Evolutionary conservation across 1,140 invertebrate species (phyloP), one percentile per base, ranked within the genome.

Genomic region (Heliconius hermathena): DNA sequence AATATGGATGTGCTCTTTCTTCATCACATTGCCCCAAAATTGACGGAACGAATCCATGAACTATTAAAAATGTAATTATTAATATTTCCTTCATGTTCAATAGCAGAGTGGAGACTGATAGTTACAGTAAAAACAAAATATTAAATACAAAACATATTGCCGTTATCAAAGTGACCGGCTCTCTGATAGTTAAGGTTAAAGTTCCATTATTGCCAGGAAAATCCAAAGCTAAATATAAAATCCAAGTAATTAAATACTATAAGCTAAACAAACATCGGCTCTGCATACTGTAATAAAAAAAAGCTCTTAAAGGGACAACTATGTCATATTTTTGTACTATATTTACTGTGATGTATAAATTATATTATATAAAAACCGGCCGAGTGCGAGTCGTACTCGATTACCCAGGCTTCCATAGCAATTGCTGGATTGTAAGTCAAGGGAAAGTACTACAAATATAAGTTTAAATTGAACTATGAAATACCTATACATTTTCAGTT

Each of bases 1-100:
- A 83, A 5, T 52, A 60, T 0, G 82, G 79, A 26, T 79, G 29
- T 0, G 90, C 90, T 5, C 13, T 86, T 22, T 89, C 36, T 6
- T 84, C 49, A 16, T 76, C 87, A 74, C 93, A 94, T 78, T 91
- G 85, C 2, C 83, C 82, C 1, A 85, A 73, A 71, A 85, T 78
- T 22, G 78, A 33, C 8, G 85, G 84, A 41, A 86, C 76, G 46
- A 89, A 82, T 16, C 74, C 76, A 52, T 71, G 76, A 20, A 91
- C 26, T 66, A 88, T 49, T 8, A 90, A 60, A 16, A 86, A 76
- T 57, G 82, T 73, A 11, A 82, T 33, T 72, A 73, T 85, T 38
- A 77, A 83, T 89, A 88, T 91, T 80, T 80, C 81, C 82, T 83
- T 73, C 57, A 74, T 79, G 18, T 71, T 73, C 46, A 60, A 71